Conservation (phyloP, 2,888 invertebrate genomes). For the Melanophora roralis region DNA sequence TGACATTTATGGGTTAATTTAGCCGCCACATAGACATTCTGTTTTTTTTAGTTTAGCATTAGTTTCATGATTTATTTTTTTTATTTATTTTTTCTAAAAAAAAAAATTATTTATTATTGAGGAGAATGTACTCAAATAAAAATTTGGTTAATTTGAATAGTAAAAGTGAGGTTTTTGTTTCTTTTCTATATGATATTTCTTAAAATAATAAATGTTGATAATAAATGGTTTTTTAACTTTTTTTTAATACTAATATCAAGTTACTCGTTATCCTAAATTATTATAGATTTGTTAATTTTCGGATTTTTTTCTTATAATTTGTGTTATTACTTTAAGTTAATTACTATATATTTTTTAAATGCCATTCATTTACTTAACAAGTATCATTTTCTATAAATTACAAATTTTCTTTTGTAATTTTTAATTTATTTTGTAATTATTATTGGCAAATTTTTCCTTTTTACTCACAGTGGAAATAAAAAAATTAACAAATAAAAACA, state of each 20-base stretch:
- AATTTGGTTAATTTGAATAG: background rate
- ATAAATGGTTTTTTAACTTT: too few species aligned
- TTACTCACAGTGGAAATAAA: too few species aligned
- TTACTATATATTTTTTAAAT: slow-evolving; percentile 50
- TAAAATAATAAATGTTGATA: too few species aligned
- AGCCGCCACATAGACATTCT: slow-evolving; percentile 41
- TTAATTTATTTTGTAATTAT: slow-evolving; percentile 26
- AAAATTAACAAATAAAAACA: too few species aligned
- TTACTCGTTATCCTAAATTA: too few species aligned
- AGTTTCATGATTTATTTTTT: background rate
- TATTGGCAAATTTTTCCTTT: slow-evolving; percentile 55
- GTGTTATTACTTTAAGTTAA: too few species aligned
- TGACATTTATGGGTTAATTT: slow-evolving; percentile 32
- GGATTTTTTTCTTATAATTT: background rate
- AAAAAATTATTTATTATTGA: background rate
- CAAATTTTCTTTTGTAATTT: too few species aligned
- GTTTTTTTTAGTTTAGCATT: slow-evolving; percentile 29
- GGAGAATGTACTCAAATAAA: slow-evolving; percentile 5
- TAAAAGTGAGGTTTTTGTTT: slow-evolving; percentile 34
- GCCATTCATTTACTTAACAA: slow-evolving; percentile 48
- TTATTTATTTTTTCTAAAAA: background rate
- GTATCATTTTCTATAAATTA: background rate
- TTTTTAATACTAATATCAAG: too few species aligned
- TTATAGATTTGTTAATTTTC: too few species aligned
- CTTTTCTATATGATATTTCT: too few species aligned